phyloP scores from a whole-genome alignment of 1,140 invertebrate species.

The Zaprionus camerounensis region DNA sequence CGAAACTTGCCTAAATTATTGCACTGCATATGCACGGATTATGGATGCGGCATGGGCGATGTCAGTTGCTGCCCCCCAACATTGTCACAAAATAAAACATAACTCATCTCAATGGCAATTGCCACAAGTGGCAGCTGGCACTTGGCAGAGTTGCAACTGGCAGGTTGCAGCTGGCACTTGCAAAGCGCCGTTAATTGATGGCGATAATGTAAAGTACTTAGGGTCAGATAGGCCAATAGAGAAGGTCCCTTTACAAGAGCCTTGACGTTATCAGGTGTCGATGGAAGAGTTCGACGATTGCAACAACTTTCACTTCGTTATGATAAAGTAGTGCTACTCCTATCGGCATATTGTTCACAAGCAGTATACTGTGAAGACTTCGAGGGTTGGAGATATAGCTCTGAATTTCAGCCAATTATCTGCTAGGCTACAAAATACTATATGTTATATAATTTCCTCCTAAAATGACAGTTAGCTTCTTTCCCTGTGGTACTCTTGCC shows the following conservation, averaged over 20 bases:
- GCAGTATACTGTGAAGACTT: not conserved
- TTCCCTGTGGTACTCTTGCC: not conserved
- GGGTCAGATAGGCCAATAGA: too few relatives aligned
- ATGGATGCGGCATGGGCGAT: not conserved
- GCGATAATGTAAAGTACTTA: slow-evolving; percentile 5
- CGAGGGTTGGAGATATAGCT: not conserved
- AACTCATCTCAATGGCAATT: slow-evolving; percentile 37
- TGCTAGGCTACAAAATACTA: too few relatives aligned
- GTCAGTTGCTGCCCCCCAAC: slow-evolving; percentile 17
- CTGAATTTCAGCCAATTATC: too few relatives aligned
- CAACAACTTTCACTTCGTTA: not conserved
- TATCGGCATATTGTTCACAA: too few relatives aligned
- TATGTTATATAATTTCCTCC: too few relatives aligned
- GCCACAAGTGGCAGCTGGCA: slow-evolving; percentile 39
- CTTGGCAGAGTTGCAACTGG: slow-evolving; percentile 15
- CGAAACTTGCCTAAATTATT: slow-evolving; percentile 48
- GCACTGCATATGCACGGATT: too few relatives aligned
- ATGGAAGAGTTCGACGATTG: not conserved
- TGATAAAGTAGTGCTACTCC: not conserved
- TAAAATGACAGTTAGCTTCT: too few relatives aligned
- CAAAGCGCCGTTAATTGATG: slow-evolving; percentile 21
- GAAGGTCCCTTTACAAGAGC: not conserved
- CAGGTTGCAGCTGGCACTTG: slow-evolving; percentile 12
- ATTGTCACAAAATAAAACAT: slow-evolving; percentile 45
- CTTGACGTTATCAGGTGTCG: slow-evolving; percentile 1